Conservation (phyloP, 2,113 vertebrate genomes). For the Carassius auratus region DNA sequence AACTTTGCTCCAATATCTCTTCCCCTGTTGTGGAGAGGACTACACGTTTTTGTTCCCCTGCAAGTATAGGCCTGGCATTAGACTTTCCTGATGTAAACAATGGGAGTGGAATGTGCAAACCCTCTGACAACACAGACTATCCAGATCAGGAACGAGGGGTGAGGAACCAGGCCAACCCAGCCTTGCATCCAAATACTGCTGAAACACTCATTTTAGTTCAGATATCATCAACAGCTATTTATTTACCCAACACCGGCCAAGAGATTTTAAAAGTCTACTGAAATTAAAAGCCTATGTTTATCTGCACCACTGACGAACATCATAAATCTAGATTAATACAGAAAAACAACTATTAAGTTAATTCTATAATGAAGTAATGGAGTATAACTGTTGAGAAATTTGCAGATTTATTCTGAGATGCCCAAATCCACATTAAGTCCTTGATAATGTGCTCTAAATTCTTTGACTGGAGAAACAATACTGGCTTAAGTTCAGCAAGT, state of each 20-base stretch:
- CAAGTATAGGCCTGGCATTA: slow-evolving; percentile 53
- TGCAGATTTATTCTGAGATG: not conserved
- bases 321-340: not conserved
- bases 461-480: not conserved
- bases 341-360: not conserved
- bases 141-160: slow-evolving; percentile 12
- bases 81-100: slow-evolving; percentile 61
- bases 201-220: not conserved
- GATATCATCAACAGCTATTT: slow-evolving; percentile 10
- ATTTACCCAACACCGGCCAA: not conserved
- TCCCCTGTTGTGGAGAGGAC: not conserved
- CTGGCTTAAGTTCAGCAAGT: not conserved
- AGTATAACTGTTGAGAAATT: not conserved
- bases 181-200: not conserved
- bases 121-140: slow-evolving; percentile 52
- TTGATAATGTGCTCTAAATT: not conserved
- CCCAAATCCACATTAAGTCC: not conserved
- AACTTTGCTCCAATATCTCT: slow-evolving; percentile 21
- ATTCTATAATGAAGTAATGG: not conserved
- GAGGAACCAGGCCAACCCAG: slow-evolving; percentile 31
- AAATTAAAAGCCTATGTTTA: not conserved
- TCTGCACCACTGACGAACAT: not conserved
- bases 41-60: slow-evolving; percentile 29
- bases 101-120: slow-evolving; percentile 62
- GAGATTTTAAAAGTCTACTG: not conserved